These are phyloP conservation scores for Zelleria hepariella DNA, from an alignment of 2,888 invertebrate genomes.

Conservation along the genomic window DNA sequence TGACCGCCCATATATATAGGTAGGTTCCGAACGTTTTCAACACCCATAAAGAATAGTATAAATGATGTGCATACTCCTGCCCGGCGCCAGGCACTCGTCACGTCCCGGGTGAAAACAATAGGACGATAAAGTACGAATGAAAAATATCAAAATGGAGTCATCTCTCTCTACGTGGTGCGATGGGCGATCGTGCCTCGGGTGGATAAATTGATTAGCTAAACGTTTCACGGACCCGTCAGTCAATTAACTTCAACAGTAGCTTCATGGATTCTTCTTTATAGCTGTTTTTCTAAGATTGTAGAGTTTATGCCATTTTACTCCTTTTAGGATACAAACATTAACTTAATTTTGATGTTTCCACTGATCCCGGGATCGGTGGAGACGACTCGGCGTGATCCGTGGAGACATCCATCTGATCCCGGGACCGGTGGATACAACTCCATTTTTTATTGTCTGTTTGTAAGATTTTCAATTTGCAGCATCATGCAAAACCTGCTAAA, in stretches of 20 bases:
- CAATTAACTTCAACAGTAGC: not conserved
- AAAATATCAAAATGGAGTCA: constrained; percentile 66
- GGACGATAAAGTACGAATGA: constrained; percentile 46
- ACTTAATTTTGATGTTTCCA: too few relatives aligned
- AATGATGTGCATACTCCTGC: constrained; percentile 11
- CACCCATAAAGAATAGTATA: not conserved
- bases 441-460: too few relatives aligned
- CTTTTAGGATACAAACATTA: too few relatives aligned
- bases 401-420: too few relatives aligned
- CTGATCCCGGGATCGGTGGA: too few relatives aligned
- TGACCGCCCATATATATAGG: not conserved
- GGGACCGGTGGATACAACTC: too few relatives aligned
- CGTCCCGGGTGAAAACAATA: constrained; percentile 49
- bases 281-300: not conserved
- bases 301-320: too few relatives aligned
- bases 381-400: too few relatives aligned
- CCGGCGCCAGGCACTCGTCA: constrained; percentile 29
- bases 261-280: not conserved
- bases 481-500: too few relatives aligned
- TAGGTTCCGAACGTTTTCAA: not conserved
- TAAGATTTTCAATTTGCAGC: too few relatives aligned
- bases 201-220: not conserved
- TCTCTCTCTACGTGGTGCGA: constrained; percentile 47
- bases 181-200: constrained; percentile 22
- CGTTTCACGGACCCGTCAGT: not conserved